Evolutionary conservation across 2,888 invertebrate genomes (phyloP), one percentile per base, ranked within the genome.

Genomic region (Macropis europaea): DNA sequence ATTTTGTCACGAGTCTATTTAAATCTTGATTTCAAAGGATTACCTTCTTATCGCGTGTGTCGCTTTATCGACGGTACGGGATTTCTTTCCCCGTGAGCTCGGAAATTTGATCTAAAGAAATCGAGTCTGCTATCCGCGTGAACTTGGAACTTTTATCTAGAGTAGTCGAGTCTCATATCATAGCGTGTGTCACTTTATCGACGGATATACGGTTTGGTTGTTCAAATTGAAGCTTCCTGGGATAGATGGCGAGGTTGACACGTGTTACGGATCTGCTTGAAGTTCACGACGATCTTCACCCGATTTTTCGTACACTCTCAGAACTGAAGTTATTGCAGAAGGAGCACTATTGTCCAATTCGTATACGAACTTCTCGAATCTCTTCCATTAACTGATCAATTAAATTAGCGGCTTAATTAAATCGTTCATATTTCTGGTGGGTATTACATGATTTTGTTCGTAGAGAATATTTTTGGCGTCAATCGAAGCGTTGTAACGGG

Each of bases 271-370:
- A n/a, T 9, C 4, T 13, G n/a, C 38, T 71, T 76, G 24, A 53
- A 66, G 64, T 17, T 17, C 17, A n/a, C 56, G 47, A 1, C 50
- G 68, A 68, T 68, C 72, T 69, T 62, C 62, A 34, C 42, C 34
- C 45, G 40, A 54, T 67, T 59, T 54, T 76, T 67, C 64, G 71
- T 73, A 73, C 73, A 36, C 6, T 61, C 71, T 30, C 48, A n/a
- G 59, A 80, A 81, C 81, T 76, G 76, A 63, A 69, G 42, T 30
- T 42, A 75, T 50, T 42, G 11, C 9, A 24, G 1, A 42, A 17
- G 45, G 38, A 38, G 50, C 52, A 38, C 2, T 6, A 3, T 22
- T 11, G 4, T 26, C 19, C n/a, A 7, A 24, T 47, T 11, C 26
- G 7, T 30, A 36, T 48, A 64, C 48, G 48, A 59, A 2, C 30